Evolutionary conservation across 2,888 invertebrate species (phyloP).

Genomic region (Trachelus iudaicus): DNA sequence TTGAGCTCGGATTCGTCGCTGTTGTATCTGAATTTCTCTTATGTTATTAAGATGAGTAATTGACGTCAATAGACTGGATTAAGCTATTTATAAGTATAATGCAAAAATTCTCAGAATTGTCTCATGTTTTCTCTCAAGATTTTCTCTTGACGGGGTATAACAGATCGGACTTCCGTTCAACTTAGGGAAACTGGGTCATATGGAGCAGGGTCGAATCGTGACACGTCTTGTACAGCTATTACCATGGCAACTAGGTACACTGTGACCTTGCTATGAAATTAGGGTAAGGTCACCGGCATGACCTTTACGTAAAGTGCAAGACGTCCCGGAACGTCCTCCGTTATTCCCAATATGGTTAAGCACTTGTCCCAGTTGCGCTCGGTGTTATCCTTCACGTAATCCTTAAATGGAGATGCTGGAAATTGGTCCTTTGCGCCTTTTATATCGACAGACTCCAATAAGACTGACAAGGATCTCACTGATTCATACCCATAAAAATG

Average conservation of each 20-base stretch:
- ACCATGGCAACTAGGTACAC: not conserved
- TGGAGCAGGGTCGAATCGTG: not conserved
- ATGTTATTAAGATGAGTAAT: not conserved
- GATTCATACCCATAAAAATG: not conserved
- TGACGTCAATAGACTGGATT: not conserved
- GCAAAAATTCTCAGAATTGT: not conserved
- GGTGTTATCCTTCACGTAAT: conserved; percentile 49
- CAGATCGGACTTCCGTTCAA: not conserved
- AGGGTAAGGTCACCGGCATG: conserved; percentile 53
- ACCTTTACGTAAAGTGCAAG: conserved; percentile 36
- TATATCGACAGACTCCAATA: conserved; percentile 22
- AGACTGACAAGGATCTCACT: not conserved
- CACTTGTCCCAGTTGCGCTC: conserved; percentile 53
- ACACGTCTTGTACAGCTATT: not conserved
- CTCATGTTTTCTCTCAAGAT: not conserved
- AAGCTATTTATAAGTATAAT: not conserved
- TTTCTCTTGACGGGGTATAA: not conserved
- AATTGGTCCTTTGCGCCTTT: conserved; percentile 28
- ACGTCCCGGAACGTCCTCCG: conserved; percentile 43
- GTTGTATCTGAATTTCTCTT: not conserved
- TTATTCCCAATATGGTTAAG: conserved; percentile 45
- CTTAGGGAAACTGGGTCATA: not conserved
- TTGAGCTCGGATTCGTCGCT: not conserved
- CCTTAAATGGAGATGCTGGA: conserved; percentile 47
- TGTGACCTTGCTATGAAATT: conserved; percentile 36